Base-by-base conservation (phyloP, 2,888 invertebrate genomes). In the Atethmia centrago region DNA sequence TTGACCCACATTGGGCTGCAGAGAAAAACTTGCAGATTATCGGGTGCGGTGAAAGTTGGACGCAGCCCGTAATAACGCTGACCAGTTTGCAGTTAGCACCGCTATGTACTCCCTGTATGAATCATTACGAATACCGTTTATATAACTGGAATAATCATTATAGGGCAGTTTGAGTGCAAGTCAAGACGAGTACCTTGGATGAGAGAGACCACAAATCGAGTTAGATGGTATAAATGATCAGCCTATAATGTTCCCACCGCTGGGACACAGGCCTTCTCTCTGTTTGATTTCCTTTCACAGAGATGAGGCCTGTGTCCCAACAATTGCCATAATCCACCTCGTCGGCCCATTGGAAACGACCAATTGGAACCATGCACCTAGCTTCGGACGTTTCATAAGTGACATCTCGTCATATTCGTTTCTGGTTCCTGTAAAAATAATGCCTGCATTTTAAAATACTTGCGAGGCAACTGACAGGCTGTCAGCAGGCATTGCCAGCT, bases 11-110 rank as follows among this genome's bases (percentile, higher is more conserved):
- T 94, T 82, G 87, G 76, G 87, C 47, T 85, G 89, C 88, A 85
- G 87, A 88, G 90, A 89, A 92, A 92, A 93, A 93, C 93, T 93
- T 91, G 90, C 91, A 92, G 91, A 92, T 93, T 93, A 93, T 94
- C 94, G 93, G 93, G 92, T 93, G 91, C 92, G 91, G 90, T 81
- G 85, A 82, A 89, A 92, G 89, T 90, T 89, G 87, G 87, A 84
- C 85, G 79, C 85, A 77, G 80, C 66, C 79, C 80, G 89, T 89
- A 90, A 91, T 91, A 91, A 87, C 85, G 86, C 83, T 76, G 80
- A 82, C 85, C 83, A 82, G 82, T 70, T 83, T 78, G 74, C 80
- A 80, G 74, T 74, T 82, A 71, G 45, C 58, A 72, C 61, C 31
- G 42, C 61, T 71, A 40, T 62, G 53, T 65, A 40, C 49, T 61